These are phyloP conservation scores for Myotis myotis DNA, from an alignment of 2,797 vertebrate species.

Conservation along the genomic window DNA sequence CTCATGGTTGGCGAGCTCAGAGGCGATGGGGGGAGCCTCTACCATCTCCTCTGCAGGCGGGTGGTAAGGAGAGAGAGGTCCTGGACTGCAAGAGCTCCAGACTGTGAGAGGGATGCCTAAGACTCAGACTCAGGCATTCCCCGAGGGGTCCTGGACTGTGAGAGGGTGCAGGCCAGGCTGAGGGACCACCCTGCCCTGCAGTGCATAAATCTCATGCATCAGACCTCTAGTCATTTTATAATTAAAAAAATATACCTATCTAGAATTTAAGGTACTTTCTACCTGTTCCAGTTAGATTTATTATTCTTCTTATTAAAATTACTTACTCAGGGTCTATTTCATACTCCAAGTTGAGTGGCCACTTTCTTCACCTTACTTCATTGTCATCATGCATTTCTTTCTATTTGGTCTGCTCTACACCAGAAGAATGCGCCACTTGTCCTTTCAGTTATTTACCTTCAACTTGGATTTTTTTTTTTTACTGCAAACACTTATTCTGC, in stretches of 20 bases:
- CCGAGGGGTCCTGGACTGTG: no score
- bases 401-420: background rate
- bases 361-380: background rate
- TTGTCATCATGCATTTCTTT: background rate
- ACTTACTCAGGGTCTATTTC: background rate
- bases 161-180: no score
- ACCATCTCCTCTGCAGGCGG: no score
- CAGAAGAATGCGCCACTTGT: background rate
- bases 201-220: no score
- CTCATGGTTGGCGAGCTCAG: no score
- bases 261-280: background rate
- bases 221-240: background rate
- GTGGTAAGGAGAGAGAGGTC: no score
- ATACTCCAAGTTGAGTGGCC: background rate
- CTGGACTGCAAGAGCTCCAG: no score
- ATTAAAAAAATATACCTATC: background rate
- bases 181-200: no score
- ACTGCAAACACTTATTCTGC: background rate
- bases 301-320: background rate
- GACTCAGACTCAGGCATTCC: no score
- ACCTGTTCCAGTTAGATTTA: background rate
- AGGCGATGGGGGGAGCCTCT: no score
- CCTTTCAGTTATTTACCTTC: background rate
- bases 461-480: background rate
- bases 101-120: no score